Evolutionary conservation across 2,797 vertebrate species (phyloP).

Genomic region (Sus cebifrons): DNA sequence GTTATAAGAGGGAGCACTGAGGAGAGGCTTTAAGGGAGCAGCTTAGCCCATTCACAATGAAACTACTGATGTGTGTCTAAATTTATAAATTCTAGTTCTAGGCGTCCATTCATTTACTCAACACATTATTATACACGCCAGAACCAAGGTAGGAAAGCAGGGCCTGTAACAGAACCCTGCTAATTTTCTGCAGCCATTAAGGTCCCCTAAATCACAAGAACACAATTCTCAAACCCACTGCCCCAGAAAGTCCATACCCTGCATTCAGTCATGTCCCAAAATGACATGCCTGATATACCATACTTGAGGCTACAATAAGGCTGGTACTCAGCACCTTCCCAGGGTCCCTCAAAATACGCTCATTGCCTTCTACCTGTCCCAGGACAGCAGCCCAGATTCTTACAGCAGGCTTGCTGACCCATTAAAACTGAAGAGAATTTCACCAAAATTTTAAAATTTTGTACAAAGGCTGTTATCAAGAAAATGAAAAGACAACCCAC

Average conservation of each 20-base stretch:
- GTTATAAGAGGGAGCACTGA: background rate
- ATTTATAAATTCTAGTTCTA: conserved; percentile 46
- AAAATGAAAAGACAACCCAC: conserved; percentile 28
- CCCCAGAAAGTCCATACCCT: background rate
- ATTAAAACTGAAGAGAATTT: background rate
- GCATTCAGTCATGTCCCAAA: background rate
- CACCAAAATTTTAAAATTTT: conserved; percentile 20
- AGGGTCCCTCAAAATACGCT: background rate
- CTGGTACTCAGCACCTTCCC: background rate
- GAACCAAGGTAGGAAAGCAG: conserved; percentile 37
- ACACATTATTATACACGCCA: conserved; percentile 5
- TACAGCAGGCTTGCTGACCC: background rate
- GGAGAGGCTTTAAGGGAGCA: background rate
- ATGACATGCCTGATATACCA: background rate
- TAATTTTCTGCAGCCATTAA: background rate
- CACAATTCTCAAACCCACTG: background rate
- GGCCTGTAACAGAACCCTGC: background rate
- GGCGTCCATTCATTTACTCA: conserved; percentile 39
- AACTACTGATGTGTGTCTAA: background rate
- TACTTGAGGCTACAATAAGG: background rate
- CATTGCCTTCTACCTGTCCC: background rate
- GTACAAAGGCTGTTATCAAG: conserved; percentile 25
- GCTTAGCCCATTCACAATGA: background rate
- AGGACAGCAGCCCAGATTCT: conserved; percentile 3
- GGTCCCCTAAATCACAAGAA: background rate